These are phyloP conservation scores for Micrasema longulum DNA, from an alignment of 1,140 invertebrate species.

Conservation along the genomic window DNA sequence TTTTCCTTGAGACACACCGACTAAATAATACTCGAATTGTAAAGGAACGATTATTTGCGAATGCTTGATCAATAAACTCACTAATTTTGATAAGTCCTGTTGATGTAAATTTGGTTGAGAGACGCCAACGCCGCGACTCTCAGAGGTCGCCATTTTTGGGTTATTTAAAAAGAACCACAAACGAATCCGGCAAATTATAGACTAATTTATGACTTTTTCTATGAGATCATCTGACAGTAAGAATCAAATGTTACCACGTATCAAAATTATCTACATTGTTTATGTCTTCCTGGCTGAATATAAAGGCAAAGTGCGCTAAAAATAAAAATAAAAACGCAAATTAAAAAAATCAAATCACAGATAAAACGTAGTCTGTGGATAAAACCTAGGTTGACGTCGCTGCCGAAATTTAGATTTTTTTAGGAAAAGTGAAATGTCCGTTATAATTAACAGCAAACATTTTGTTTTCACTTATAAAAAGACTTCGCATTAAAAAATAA, in stretches of 20 bases:
- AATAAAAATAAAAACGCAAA: too few species aligned
- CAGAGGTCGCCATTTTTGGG: slow-evolving; percentile 62
- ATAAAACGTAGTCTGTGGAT: not conserved
- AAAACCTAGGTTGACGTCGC: slow-evolving; percentile 24
- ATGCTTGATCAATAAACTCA: slow-evolving; percentile 56
- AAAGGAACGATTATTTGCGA: slow-evolving; percentile 10
- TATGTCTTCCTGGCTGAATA: too few species aligned
- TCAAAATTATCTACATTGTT: too few species aligned
- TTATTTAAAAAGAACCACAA: slow-evolving; percentile 30
- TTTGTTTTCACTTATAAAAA: slow-evolving; percentile 26
- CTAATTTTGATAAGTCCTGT: slow-evolving; percentile 67
- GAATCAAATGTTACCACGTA: not conserved
- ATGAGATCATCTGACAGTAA: slow-evolving; percentile 21
- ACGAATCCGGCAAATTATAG: slow-evolving; percentile 5
- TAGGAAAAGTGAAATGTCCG: slow-evolving; percentile 40
- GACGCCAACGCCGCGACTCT: slow-evolving; percentile 59
- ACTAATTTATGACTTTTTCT: slow-evolving; percentile 1
- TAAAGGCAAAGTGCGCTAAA: too few species aligned
- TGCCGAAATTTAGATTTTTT: slow-evolving; percentile 17
- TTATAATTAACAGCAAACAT: slow-evolving; percentile 27
- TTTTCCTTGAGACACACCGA: not conserved
- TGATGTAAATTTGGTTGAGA: slow-evolving; percentile 66
- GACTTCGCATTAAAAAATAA: slow-evolving; percentile 17
- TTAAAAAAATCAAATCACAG: too few species aligned
- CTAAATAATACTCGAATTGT: not conserved